Base-by-base conservation (phyloP, 2,888 invertebrate genomes). In the Trichogramma dendrolimi region DNA sequence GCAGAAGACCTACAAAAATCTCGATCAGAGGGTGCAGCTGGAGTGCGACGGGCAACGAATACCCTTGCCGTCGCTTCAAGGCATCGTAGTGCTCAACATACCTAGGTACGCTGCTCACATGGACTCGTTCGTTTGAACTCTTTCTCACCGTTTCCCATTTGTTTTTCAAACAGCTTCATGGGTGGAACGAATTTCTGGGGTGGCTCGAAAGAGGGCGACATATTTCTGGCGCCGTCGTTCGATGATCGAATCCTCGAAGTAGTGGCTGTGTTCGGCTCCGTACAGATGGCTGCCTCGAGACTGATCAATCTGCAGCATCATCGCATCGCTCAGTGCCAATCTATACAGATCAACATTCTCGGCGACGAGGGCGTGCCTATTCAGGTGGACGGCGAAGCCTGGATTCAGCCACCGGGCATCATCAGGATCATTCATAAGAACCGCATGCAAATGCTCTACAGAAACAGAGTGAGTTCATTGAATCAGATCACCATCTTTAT, bases 141-240 rank as follows among this genome's bases (percentile, higher is more conserved):
- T 27, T 55, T n/a, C 8, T 42, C 42, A n/a, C 46, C 2, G 48
- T 27, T 27, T 27, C 27, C 27, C 3, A 27, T 27, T 27, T 59
- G n/a, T 8, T 8, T 42, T 53, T 48, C 10, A 14, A 42, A 43
- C 6, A 96, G 96, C 72, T 97, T 97, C 80, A 96, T 96, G 91
- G 97, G 97, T 5, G 98, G 98, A 52, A 95, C 96, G 42, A 97
- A 97, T 80, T 98, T 98, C 80, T 98, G 98, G 98, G 97, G 97
- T 56, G 93, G 93, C 5, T 89, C 89, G 4, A 91, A 94, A 74
- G 93, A 91, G 71, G 94, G 94, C 70, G 95, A 95, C 73, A 85
- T 92, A 56, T 98, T 97, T 75, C 81, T 94, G 11, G 90, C 94
- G 0, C 96, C 96, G 4, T 92, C 94, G 10, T 96, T 97, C 75